phyloP scores from a whole-genome alignment of 2,888 invertebrate species.

The Pristionchus arcanus region DNA sequence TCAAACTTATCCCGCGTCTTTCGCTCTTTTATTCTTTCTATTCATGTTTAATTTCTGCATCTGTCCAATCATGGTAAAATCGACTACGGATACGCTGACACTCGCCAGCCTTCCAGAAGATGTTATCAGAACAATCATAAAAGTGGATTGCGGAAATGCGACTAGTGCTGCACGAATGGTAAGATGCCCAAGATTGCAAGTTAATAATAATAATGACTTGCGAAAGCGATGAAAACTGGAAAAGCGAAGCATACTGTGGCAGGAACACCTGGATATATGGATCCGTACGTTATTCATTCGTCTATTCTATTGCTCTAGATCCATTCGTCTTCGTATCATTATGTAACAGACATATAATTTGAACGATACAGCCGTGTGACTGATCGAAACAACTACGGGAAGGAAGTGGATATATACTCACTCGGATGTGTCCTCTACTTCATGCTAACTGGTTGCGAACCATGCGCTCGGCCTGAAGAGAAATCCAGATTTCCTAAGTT shows the following conservation, averaged over 20 bases:
- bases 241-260: slow-evolving; percentile 21
- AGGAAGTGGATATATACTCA: slow-evolving; percentile 53
- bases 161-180: not conserved
- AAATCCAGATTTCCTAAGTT: slow-evolving; percentile 1
- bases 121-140: not conserved
- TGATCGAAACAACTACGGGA: slow-evolving; percentile 45
- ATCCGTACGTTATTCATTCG: slow-evolving; percentile 45
- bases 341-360: not conserved
- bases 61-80: too few relatives aligned
- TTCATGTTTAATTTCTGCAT: too few relatives aligned
- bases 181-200: not conserved
- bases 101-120: not conserved
- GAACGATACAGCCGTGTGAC: slow-evolving; percentile 25
- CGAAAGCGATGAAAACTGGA: not conserved
- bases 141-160: not conserved
- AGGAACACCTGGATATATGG: slow-evolving; percentile 56
- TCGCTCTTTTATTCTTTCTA: not conserved
- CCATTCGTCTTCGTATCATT: not conserved
- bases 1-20: too few relatives aligned
- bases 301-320: not conserved
- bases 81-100: not conserved
- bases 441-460: slow-evolving; percentile 47
- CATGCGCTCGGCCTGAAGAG: not conserved
- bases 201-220: too few relatives aligned
- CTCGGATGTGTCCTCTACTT: slow-evolving; percentile 52